Evolutionary conservation across 2,888 invertebrate species (phyloP).

Genomic region (Ommatoiulus sabulosus): DNA sequence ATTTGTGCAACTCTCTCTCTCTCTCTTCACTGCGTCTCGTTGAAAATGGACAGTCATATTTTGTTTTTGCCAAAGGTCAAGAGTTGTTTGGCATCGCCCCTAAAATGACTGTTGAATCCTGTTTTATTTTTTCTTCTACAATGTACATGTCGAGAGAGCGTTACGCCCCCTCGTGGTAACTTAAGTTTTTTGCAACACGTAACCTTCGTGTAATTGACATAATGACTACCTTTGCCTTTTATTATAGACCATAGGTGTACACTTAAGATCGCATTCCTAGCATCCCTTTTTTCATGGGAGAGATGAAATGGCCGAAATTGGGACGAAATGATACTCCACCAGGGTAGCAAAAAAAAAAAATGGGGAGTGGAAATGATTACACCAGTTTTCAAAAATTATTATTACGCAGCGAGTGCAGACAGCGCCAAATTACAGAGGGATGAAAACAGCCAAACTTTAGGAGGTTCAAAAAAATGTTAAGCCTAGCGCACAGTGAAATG

Average conservation of each 20-base stretch:
- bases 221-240: slow-evolving; percentile 1
- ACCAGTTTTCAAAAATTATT: neutral
- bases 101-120: neutral
- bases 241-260: neutral
- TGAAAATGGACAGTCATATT: neutral
- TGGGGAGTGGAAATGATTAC: neutral
- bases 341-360: neutral
- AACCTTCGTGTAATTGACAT: neutral
- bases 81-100: neutral
- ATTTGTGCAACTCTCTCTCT: too few relatives aligned
- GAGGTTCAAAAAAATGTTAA: too few relatives aligned
- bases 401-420: neutral
- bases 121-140: neutral
- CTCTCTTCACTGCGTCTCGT: too few relatives aligned
- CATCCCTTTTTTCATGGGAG: neutral
- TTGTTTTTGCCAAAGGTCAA: neutral
- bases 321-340: neutral
- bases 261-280: neutral
- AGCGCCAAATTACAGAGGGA: neutral
- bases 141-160: neutral
- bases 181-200: neutral
- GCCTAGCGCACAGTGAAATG: too few relatives aligned
- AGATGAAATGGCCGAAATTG: neutral
- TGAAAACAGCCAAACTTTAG: too few relatives aligned
- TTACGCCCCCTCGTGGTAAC: neutral